Percentiles rank a stretch among this genome's conserved stretches.
Evolutionary conservation across 2,797 vertebrate species (phyloP).

Genomic region (Acestrorhynchus altus): DNA sequence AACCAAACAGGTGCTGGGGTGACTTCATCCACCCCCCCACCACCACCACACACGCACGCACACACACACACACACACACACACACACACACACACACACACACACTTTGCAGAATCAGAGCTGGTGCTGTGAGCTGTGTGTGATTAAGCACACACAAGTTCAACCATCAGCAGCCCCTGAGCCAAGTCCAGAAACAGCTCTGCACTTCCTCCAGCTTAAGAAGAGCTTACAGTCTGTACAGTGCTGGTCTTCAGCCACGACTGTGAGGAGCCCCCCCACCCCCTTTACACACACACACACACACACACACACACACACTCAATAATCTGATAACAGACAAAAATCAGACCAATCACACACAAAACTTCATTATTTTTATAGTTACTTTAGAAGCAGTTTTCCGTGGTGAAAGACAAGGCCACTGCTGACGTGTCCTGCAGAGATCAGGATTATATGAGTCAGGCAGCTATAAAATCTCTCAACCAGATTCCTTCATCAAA

Average conservation of each 20-base stretch:
- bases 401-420: too few relatives aligned
- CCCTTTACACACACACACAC: too few relatives aligned
- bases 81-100: background rate
- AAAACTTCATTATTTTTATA: too few relatives aligned
- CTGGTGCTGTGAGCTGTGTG: slow-evolving; percentile 28
- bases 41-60: background rate
- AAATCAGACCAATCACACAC: too few relatives aligned
- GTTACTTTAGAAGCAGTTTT: too few relatives aligned
- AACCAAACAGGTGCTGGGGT: slow-evolving; percentile 25
- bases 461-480: too few relatives aligned
- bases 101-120: background rate
- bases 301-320: too few relatives aligned
- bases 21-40: background rate
- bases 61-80: too few relatives aligned
- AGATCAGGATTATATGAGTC: too few relatives aligned
- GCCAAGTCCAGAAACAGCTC: background rate
- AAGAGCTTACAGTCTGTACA: background rate
- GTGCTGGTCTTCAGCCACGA: background rate
- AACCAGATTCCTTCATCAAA: too few relatives aligned
- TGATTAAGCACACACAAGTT: slow-evolving; percentile 15
- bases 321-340: too few relatives aligned
- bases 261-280: background rate
- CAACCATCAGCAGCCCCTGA: background rate
- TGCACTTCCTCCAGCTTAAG: background rate
- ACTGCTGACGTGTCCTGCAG: too few relatives aligned